Evolutionary conservation across 53 echinoderm and acorn worm species (phyloP).

Genomic region (Antedon mediterranea): DNA sequence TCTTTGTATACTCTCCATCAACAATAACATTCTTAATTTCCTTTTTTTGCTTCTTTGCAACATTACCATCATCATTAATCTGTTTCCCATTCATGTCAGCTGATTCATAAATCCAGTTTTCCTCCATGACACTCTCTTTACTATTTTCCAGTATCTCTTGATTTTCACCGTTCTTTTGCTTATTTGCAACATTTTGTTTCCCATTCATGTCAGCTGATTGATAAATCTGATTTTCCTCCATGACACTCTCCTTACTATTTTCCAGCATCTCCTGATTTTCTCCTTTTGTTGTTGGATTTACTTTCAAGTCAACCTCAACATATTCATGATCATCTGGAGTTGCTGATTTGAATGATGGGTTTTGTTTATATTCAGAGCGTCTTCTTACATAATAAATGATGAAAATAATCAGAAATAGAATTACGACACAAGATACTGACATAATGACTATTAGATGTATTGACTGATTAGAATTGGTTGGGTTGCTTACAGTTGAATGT

Average conservation of each 20-base stretch:
- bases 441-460: background rate
- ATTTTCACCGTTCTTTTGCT: too few species aligned
- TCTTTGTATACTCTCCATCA: background rate
- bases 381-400: background rate
- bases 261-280: background rate
- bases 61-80: too few species aligned
- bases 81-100: background rate
- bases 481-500: too few species aligned
- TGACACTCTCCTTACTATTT: too few species aligned
- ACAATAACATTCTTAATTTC: background rate
- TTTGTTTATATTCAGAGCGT: background rate
- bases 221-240: background rate
- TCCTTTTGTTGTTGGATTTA: background rate
- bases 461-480: too few species aligned
- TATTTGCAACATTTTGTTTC: too few species aligned
- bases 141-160: too few species aligned
- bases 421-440: background rate
- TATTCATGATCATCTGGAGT: background rate
- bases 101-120: background rate
- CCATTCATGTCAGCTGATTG: background rate
- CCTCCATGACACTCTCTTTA: background rate
- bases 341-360: background rate
- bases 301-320: background rate
- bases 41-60: background rate
- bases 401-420: background rate